Base-by-base conservation (phyloP, 2,113 vertebrate species). In the Ariopsis seemanni region DNA sequence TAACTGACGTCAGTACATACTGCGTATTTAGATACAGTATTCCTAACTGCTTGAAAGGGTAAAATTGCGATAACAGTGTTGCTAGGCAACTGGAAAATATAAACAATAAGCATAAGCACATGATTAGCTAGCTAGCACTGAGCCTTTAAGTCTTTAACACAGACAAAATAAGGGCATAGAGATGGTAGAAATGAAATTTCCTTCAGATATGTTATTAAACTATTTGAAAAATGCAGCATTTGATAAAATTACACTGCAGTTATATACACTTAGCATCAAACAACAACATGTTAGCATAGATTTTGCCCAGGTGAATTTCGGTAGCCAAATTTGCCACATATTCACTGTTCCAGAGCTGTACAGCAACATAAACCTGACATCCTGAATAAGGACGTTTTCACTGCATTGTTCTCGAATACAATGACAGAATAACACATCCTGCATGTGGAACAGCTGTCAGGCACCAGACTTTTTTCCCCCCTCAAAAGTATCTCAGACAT, bases 371-470 rank as follows among this genome's bases (percentile, higher is more conserved):
- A 85, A 60, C 30, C 22, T 53, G 42, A 27, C 25, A n/a, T 50
- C 0, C 72, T 53, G 34, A 42, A 69, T 63, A 53, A 72, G 58
- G 1, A 27, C 5, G 57, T 67, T 67, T 79, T 27, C 75, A 79
- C 7, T 15, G 18, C 52, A 55, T 55, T 9, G 75, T 55, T 79
- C 75, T 55, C 6, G 50, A 30, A 27, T 79, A 79, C 30, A 79
- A 27, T 55, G 25, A 79, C 50, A 27, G 74, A 52, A 79, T 27
- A 72, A 82, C 83, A 88, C 71, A 72, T 52, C 82, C 75, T 74
- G 42, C 11, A 65, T 78, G 57, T 27, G 57, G 84, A 77, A 27
- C 57, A 53, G 15, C 58, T 86, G 60, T n/a, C 84, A 65, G 58
- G 30, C 11, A 82, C 52, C 71, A 60, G 50, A 86, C 52, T 4